Conservation (phyloP, 1,140 invertebrate genomes). For the Marisa cornuarietis region DNA sequence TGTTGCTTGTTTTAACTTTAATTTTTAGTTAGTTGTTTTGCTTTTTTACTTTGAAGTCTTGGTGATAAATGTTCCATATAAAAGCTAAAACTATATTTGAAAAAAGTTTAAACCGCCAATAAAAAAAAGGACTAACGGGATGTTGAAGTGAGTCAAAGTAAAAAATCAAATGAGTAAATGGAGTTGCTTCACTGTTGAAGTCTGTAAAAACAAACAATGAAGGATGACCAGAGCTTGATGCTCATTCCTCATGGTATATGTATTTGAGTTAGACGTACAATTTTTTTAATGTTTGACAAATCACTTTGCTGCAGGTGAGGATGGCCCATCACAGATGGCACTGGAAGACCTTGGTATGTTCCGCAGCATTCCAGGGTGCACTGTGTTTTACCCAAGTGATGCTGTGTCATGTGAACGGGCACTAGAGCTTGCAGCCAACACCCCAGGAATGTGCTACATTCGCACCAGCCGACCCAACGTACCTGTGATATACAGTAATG, state of each 20-base stretch:
- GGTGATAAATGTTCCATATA: background rate
- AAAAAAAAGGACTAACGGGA: too few species aligned
- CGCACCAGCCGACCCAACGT: slow-evolving; percentile 93
- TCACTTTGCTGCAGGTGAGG: slow-evolving; percentile 76
- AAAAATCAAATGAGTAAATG: too few species aligned
- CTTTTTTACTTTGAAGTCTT: too few species aligned
- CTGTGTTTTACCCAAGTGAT: slow-evolving; percentile 97
- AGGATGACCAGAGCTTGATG: too few species aligned
- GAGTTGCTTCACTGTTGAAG: too few species aligned
- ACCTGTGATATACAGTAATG: slow-evolving; percentile 86
- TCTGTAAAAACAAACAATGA: too few species aligned
- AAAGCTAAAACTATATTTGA: background rate
- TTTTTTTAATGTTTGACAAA: background rate
- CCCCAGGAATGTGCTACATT: slow-evolving; percentile 94
- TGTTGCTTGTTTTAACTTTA: slow-evolving; percentile 12
- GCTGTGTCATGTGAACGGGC: slow-evolving; percentile 94
- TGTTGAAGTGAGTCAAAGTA: too few species aligned
- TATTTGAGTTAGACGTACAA: too few species aligned
- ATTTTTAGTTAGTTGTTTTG: background rate
- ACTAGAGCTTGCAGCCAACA: slow-evolving; percentile 95
- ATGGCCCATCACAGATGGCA: slow-evolving; percentile 99
- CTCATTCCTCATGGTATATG: too few species aligned
- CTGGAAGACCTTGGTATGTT: slow-evolving; percentile 98
- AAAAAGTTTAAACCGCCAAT: too few species aligned
- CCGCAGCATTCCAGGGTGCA: slow-evolving; percentile 87